Evolutionary conservation across 2,113 vertebrate genomes (phyloP).

Genomic region (Psilopsiagon aurifrons): DNA sequence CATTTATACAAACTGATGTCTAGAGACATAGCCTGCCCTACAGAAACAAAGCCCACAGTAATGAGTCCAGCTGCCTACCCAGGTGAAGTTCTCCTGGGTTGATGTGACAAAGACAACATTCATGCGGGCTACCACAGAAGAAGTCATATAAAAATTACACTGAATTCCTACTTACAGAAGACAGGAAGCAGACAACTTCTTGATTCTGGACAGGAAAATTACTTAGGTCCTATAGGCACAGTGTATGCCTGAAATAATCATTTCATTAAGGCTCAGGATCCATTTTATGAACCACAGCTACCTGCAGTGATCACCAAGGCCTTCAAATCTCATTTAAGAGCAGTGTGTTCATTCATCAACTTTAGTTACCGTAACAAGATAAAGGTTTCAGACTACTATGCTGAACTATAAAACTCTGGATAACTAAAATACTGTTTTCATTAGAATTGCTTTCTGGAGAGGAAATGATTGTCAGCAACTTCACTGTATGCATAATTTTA

Average conservation of each 20-base stretch:
- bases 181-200: neutral
- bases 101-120: slow-evolving; percentile 1
- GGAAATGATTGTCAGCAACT: neutral
- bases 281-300: neutral
- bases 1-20: neutral
- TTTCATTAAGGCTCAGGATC: neutral
- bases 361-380: neutral
- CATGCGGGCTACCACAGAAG: neutral
- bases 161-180: neutral
- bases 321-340: neutral
- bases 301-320: neutral
- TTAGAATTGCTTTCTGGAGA: neutral
- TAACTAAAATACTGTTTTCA: neutral
- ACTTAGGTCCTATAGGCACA: neutral
- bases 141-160: neutral
- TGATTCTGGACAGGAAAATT: neutral
- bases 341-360: neutral
- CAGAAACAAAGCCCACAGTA: neutral
- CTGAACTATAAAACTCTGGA: neutral
- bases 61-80: neutral
- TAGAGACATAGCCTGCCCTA: neutral
- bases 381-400: neutral
- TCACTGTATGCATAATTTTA: neutral
- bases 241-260: neutral
- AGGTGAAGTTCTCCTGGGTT: neutral